Evolutionary conservation across 1,140 invertebrate genomes (phyloP), one percentile per base, ranked within the genome.

Genomic region (Nautilus pompilius): DNA sequence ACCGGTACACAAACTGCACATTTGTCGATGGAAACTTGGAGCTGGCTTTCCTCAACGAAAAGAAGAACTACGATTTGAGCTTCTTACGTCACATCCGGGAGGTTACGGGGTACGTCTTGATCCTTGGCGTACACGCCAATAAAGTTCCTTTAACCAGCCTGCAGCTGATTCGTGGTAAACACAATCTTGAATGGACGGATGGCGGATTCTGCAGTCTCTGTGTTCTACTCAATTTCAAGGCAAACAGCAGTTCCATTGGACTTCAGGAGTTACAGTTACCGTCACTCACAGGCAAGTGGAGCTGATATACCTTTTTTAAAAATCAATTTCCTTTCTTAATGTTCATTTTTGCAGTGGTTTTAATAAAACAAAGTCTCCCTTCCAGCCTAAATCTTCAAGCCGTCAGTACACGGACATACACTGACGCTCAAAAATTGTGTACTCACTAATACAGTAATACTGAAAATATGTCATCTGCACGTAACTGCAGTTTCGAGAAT

Each of bases 11-110:
- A 49, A 98, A 98, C 84, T 98, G 96, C 85, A 98, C 95, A 15
- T 96, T 96, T 82, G 94, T 99, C 33, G 93, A 98, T 80, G 96
- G 96, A 20, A 98, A 98, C 81, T 85, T 98, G 75, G 96, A 98
- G 84, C 86, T 99, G 15, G 69, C 73, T 13, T 77, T 70, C 68
- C 62, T 81, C 13, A 73, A 78, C 24, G 63, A 72, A 6, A 54
- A 63, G 28, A 62, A 45, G n/a, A 63, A 63, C 10, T 75, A 70
- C 48, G 93, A 98, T 79, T 87, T 99, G 32, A 92, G 89, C 67
- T 98, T 98, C 80, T 85, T 98, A 17, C 88, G 95, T 76, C 88
- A 93, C 74, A 98, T 99, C 68, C 87, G 93, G 41, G 95, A 89
- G 68, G 94, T 99, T 30, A 98, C 95, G 3, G 96, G 96, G 20